Evolutionary conservation across 2,797 vertebrate species (phyloP), one percentile per base, ranked within the genome.

Genomic region (Rhynchotus rufescens): DNA sequence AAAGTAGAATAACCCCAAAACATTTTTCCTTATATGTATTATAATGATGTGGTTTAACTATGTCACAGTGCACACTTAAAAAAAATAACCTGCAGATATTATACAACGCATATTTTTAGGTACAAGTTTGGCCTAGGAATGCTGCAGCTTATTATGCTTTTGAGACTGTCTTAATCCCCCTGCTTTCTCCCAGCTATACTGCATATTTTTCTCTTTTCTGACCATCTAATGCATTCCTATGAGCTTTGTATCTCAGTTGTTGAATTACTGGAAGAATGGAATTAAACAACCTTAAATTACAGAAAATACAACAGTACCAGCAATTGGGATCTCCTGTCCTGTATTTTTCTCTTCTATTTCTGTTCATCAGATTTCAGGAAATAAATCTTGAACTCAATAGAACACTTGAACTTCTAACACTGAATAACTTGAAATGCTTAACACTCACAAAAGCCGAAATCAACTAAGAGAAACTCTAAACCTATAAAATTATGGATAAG

Each of bases 371-470:
- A 89, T 91, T 96, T 65, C 28, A 72, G 77, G 59, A 93, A 95
- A 96, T 94, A 95, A 96, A 95, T 96, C 75, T 23, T 15, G 13
- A 34, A 94, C 52, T 95, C 80, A 38, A 54, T 64, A 83, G 86
- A 86, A 72, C 86, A 59, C 89, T 95, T 93, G 93, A 77, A 92
- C 66, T 88, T 61, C 76, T 88, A 95, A 59, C 64, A 89, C 30
- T 36, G 77, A 96, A 89, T 82, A 93, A 95, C 72, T 91, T 86
- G 40, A 93, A 96, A 84, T 92, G 56, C 59, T 34, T 72, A 56
- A 88, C 83, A 86, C 84, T 15, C 26, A 26, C 7, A 60, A 30
- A 86, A 86, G 40, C 6, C 2, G 8, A 57, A 83, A 91, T 36
- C 2, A 81, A 74, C 2, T 21, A 84, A 30, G 83, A 85, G 19